A percentile compares a stretch with the other conserved stretches of the same genome.
Evolutionary conservation across 2,888 invertebrate genomes (phyloP).

Genomic region (Eristalinus aeneus): DNA sequence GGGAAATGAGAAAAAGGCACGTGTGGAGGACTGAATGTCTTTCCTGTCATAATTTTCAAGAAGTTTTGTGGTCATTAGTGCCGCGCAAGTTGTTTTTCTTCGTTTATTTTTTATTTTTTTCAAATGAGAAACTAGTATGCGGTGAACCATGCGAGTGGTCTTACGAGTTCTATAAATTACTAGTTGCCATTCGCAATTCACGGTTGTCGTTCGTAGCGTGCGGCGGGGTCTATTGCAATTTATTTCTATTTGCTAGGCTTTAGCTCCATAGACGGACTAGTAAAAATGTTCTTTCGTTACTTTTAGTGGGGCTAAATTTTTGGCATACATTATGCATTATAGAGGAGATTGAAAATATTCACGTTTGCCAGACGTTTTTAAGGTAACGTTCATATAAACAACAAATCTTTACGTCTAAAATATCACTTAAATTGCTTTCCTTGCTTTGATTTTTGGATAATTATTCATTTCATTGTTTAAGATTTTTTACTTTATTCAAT

Average conservation of each 20-base stretch:
- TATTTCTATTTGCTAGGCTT: neutral
- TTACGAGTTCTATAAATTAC: neutral
- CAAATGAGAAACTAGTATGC: neutral
- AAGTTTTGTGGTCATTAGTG: neutral
- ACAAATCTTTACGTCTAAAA: no score
- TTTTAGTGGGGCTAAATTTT: no score
- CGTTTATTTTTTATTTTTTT: neutral
- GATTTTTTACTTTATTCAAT: no score
- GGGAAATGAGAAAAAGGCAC: neutral
- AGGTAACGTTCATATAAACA: no score
- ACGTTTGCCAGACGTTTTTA: no score
- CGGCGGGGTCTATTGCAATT: neutral
- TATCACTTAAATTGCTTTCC: no score
- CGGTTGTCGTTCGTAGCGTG: neutral
- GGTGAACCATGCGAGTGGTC: neutral
- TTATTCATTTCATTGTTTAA: no score
- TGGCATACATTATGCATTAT: no score
- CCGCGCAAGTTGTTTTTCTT: neutral
- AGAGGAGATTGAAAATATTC: no score
- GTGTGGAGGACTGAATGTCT: neutral
- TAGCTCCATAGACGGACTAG: no score
- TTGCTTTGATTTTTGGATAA: no score
- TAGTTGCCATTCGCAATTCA: neutral
- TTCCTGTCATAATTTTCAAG: neutral
- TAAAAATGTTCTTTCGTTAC: no score